phyloP scores from a whole-genome alignment of 2,888 invertebrate genomes.

The Macroteleia sp. region DNA sequence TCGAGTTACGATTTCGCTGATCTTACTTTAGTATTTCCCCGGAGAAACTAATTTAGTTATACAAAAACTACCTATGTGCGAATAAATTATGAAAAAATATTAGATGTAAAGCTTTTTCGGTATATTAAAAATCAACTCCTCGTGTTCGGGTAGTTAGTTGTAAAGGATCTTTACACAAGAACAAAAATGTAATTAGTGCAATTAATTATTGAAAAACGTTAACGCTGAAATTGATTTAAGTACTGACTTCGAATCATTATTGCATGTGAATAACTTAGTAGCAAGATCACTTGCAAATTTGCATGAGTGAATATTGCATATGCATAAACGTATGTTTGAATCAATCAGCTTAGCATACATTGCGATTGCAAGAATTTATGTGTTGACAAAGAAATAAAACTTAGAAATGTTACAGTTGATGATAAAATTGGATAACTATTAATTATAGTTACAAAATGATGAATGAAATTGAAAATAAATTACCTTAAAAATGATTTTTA shows the following conservation, averaged over 20 bases:
- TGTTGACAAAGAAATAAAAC: no score
- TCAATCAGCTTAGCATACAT: constrained; percentile 58
- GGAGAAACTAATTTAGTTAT: constrained; percentile 47
- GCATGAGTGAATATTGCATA: constrained; percentile 55
- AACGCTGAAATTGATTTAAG: constrained; percentile 26
- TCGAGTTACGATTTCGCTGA: constrained; percentile 45
- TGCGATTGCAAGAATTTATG: constrained; percentile 36
- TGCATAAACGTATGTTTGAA: constrained; percentile 50
- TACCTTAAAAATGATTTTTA: no score
- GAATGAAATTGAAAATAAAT: no score
- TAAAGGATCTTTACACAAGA: constrained; percentile 12
- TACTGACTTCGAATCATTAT: constrained; percentile 24
- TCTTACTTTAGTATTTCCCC: constrained; percentile 45
- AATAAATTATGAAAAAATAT: constrained; percentile 25
- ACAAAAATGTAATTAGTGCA: background rate
- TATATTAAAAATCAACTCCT: constrained; percentile 1
- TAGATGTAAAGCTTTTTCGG: background rate
- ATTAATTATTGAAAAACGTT: no score
- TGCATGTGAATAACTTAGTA: constrained; percentile 41
- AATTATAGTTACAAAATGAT: no score
- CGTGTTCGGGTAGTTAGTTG: background rate
- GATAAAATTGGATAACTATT: no score
- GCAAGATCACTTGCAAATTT: constrained; percentile 53
- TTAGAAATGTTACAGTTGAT: no score
- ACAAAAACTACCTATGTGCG: constrained; percentile 35